These are phyloP conservation scores for Temnothorax ravouxi DNA, from an alignment of 2,888 invertebrate species.

Conservation along the genomic window DNA sequence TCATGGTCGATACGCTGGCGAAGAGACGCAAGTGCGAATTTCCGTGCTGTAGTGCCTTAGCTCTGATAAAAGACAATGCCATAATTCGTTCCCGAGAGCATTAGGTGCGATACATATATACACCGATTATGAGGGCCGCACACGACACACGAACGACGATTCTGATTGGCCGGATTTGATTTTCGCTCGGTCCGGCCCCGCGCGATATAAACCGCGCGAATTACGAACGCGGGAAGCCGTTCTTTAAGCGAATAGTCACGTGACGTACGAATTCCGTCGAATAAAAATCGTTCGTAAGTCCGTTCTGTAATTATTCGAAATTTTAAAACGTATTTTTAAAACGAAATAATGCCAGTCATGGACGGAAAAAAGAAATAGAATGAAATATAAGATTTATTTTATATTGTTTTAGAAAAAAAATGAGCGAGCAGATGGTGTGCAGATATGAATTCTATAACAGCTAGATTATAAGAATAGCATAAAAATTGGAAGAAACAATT, in stretches of 20 bases:
- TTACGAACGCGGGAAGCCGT: not conserved
- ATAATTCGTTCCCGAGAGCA: conserved; percentile 80
- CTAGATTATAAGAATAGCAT: not conserved
- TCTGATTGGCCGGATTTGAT: not conserved
- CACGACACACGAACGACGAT: not conserved
- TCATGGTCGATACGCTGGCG: conserved; percentile 81
- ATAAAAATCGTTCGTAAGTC: no score
- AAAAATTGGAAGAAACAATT: not conserved
- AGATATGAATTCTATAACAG: no score
- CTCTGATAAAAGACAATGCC: conserved; percentile 84
- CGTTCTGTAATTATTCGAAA: no score
- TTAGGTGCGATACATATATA: conserved; percentile 68
- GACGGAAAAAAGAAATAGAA: no score
- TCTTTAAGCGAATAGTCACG: not conserved
- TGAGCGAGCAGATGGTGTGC: no score
- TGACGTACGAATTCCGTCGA: no score
- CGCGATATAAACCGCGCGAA: not conserved
- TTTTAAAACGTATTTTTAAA: no score
- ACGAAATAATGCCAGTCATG: no score
- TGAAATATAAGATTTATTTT: no score
- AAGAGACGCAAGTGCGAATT: conserved; percentile 82
- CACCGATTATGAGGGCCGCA: not conserved
- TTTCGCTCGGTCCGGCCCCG: not conserved
- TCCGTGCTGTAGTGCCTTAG: conserved; percentile 78
- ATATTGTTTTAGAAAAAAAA: no score